Conservation (phyloP, 2,797 vertebrate genomes). For the Salmo trutta region DNA sequence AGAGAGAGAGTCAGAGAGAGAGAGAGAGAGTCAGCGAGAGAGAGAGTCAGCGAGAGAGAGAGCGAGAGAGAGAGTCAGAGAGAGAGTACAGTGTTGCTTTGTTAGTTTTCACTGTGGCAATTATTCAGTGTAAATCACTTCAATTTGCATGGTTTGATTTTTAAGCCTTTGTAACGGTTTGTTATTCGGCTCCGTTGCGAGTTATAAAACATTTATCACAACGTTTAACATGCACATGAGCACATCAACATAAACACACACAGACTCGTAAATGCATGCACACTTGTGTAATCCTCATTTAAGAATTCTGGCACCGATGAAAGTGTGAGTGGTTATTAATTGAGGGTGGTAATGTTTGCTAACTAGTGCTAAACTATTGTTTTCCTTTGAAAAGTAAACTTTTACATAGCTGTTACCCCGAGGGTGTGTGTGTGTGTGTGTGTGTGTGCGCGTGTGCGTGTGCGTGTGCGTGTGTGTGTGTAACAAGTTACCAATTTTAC, state of each 20-base stretch:
- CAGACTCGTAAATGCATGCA: not conserved
- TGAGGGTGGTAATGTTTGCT: conserved; percentile 49
- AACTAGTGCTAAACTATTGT: conserved; percentile 57
- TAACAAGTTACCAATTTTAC: no score
- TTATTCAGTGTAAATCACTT: conserved; percentile 42
- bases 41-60: conserved; percentile 8
- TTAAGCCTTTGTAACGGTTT: conserved; percentile 52
- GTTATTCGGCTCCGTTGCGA: conserved; percentile 36
- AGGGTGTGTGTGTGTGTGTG: not conserved
- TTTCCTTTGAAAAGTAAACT: conserved; percentile 23
- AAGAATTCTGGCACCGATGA: conserved; percentile 31
- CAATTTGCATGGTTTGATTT: conserved; percentile 32
- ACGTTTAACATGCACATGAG: conserved; percentile 33
- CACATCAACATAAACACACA: conserved; percentile 16
- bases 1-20: not conserved
- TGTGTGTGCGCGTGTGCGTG: not conserved
- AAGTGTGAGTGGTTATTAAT: conserved; percentile 62
- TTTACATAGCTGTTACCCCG: not conserved
- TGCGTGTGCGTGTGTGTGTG: not conserved
- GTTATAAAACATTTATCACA: conserved; percentile 31
- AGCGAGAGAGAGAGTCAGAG: no score
- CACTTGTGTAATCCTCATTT: conserved; percentile 18
- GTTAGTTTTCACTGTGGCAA: conserved; percentile 47
- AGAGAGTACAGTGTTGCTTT: conserved; percentile 62
- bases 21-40: conserved; percentile 5